Evolutionary conservation across 2,888 invertebrate genomes (phyloP), one percentile per base, ranked within the genome.

Genomic region (Glaucopsyche alexis): DNA sequence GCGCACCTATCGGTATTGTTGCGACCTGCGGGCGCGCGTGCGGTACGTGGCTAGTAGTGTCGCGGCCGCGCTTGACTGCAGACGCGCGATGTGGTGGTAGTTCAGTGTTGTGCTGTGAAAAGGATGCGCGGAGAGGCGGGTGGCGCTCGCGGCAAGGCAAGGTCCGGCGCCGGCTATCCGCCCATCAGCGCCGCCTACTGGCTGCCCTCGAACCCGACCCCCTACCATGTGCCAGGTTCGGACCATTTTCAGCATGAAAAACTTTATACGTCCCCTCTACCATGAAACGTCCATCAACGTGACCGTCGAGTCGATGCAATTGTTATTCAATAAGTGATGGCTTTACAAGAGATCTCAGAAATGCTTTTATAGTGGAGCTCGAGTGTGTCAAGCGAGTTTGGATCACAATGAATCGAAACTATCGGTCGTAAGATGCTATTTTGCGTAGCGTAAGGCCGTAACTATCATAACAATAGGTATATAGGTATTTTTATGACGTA

Each of bases 211-310:
- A 95, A 95, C 90, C 95, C 96, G 81, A 95, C 95, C 85, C 96
- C 96, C 83, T 96, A 97, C 93, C 95, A 96, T 88, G 94, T 96
- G 89, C 97, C 97, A 96, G 97, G 97, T 97, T 95, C 85, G 89
- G 40, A 29, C 5, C 1, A 19, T 65, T 72, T 65, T 65, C 49
- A 49, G 49, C 65, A 65, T 29, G 19, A 14, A 29, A 13, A 38
- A 19, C 29, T 4, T 42, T 7, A 13, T 14, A 4, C 64, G 19
- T 14, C 16, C 38, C 60, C 29, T 13, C 6, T 49, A 19, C 19
- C 29, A 14, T 47, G 69, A 47, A 45, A 14, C 65, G 40, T 65
- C 66, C 66, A n/a, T 7, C 16, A n/a, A 66, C 66, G 66, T 66
- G 66, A 66, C 67, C 42, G 47, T 67, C 19, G 66, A n/a, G 47